phyloP scores from a whole-genome alignment of 2,888 invertebrate genomes.

The Tryphoninae sp. region DNA sequence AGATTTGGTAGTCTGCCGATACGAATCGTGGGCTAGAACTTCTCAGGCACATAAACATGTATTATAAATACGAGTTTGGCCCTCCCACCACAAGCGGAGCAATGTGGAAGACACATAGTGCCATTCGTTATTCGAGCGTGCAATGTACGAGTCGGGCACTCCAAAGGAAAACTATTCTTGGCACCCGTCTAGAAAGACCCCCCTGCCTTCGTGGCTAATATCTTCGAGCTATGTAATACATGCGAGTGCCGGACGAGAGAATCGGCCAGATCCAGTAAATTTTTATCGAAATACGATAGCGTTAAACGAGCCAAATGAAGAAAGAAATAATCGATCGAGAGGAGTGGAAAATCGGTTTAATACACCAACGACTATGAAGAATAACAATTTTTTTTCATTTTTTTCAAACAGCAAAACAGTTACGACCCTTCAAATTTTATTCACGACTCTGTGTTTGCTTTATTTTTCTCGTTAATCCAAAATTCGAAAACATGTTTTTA shows the following conservation, averaged over 20 bases:
- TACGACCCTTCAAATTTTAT: too few relatives aligned
- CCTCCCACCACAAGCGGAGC: constrained; percentile 4
- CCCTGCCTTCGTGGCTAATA: constrained; percentile 22
- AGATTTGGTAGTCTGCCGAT: not conserved
- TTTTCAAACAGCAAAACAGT: too few relatives aligned
- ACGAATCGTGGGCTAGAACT: not conserved
- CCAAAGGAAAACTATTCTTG: constrained; percentile 53
- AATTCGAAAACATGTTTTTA: not conserved
- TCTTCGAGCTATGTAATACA: constrained; percentile 32
- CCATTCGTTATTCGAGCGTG: constrained; percentile 52
- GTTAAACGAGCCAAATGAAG: constrained; percentile 33
- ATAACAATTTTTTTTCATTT: not conserved
- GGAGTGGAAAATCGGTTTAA: not conserved
- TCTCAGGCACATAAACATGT: constrained; percentile 3
- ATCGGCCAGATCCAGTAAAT: constrained; percentile 7
- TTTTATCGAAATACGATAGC: not conserved
- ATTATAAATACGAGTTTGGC: constrained; percentile 13
- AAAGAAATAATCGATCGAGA: not conserved
- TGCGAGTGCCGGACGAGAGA: constrained; percentile 34
- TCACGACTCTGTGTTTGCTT: not conserved
- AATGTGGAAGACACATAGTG: constrained; percentile 49
- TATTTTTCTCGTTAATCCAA: not conserved
- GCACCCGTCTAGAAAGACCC: constrained; percentile 33
- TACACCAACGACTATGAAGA: not conserved
- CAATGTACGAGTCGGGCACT: constrained; percentile 47